phyloP scores from a whole-genome alignment of 2,113 vertebrate genomes.

The Cariama cristata region DNA sequence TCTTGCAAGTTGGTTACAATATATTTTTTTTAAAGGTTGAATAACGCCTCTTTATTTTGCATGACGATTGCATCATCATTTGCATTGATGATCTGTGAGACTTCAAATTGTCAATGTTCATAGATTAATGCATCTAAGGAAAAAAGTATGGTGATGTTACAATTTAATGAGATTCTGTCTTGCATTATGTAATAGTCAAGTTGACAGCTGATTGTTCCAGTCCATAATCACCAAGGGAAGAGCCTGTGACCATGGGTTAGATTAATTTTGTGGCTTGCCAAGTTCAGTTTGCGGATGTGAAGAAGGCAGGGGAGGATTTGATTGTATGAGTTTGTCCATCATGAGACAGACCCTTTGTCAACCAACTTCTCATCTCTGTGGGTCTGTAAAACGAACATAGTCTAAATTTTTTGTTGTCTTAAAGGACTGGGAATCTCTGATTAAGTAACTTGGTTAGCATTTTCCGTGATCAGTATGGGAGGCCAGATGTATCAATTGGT shows the following conservation, averaged over 20 bases:
- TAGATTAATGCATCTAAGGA: not conserved
- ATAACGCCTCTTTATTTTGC: not conserved
- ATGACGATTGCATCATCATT: not conserved
- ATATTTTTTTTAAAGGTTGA: not conserved
- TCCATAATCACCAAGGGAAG: not conserved
- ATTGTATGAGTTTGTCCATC: not conserved
- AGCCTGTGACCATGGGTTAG: not conserved
- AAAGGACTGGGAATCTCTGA: not conserved
- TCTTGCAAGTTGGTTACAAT: not conserved
- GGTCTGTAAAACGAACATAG: not conserved
- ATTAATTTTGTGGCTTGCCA: not conserved
- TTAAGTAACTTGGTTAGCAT: not conserved
- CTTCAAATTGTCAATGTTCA: not conserved
- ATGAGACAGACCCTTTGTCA: not conserved
- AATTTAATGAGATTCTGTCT: not conserved
- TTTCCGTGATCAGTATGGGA: not conserved
- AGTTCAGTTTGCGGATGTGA: not conserved
- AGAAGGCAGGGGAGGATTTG: not conserved
- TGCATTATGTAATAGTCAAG: not conserved
- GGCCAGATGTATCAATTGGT: not conserved
- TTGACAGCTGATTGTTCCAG: not conserved
- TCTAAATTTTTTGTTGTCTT: not conserved
- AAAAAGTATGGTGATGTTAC: not conserved
- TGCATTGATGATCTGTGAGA: not conserved
- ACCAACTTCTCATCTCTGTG: not conserved